Conservation (phyloP, 2,113 vertebrate species). For the Meles meles region DNA sequence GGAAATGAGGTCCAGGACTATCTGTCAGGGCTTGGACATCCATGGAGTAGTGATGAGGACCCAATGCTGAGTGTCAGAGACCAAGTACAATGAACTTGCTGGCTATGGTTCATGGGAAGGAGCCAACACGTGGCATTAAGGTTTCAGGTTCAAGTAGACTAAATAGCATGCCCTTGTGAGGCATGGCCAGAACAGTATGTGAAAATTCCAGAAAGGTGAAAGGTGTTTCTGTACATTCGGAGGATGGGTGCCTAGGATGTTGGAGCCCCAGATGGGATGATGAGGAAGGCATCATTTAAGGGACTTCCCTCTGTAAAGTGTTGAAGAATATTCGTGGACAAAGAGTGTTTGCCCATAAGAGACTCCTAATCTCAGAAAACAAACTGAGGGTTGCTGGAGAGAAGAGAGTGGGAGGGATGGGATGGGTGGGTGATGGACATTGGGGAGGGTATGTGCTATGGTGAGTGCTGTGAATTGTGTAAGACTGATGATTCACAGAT, state of each 20-base stretch:
- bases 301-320: accelerated
- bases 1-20: accelerated
- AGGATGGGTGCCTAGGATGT: accelerated
- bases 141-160: not conserved
- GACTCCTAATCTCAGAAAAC: no score
- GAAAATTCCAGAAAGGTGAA: not conserved
- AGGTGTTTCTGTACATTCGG: no score
- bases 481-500: no score
- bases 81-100: not conserved
- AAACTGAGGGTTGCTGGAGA: no score
- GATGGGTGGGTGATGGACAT: no score
- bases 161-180: not conserved
- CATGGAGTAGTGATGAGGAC: no score
- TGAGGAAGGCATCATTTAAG: not conserved
- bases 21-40: not conserved
- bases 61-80: not conserved
- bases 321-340: not conserved
- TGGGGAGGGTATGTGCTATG: no score
- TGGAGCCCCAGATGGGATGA: not conserved
- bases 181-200: not conserved
- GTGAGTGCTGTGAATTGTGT: no score
- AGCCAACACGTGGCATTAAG: accelerated
- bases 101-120: accelerated
- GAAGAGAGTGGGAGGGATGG: no score
- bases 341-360: not conserved